Conservation (phyloP, 1,140 invertebrate genomes). For the Leptinotarsa texana region DNA sequence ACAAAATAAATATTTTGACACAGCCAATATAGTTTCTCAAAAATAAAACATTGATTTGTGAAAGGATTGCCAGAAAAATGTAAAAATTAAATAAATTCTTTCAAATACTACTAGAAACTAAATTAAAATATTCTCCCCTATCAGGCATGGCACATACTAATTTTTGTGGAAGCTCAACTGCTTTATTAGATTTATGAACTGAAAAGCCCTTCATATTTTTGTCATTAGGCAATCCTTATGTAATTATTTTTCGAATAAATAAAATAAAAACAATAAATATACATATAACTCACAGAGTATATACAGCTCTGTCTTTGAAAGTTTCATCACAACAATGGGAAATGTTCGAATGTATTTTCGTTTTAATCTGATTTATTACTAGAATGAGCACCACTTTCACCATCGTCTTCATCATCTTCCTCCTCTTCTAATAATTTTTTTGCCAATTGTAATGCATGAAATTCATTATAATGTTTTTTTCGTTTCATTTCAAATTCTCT, state of each 20-base stretch:
- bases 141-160: slow-evolving; percentile 18
- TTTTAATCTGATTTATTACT: slow-evolving; percentile 1
- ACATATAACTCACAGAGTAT: slow-evolving; percentile 25
- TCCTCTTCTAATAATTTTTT: slow-evolving; percentile 88
- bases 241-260: slow-evolving; percentile 16
- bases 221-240: slow-evolving; percentile 18
- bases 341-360: neutral
- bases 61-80: slow-evolving; percentile 17
- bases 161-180: slow-evolving; percentile 22
- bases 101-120: neutral
- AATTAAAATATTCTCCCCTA: neutral
- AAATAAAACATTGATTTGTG: slow-evolving; percentile 1
- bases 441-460: slow-evolving; percentile 88
- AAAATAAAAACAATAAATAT: slow-evolving; percentile 27
- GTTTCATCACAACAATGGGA: slow-evolving; percentile 19
- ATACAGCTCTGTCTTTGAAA: slow-evolving; percentile 20
- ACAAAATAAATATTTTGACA: slow-evolving; percentile 19
- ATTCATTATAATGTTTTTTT: slow-evolving; percentile 97
- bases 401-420: slow-evolving; percentile 75
- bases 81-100: neutral
- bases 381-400: slow-evolving; percentile 3
- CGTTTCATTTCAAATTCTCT: slow-evolving; percentile 87
- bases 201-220: slow-evolving; percentile 10
- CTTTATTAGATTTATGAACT: neutral
- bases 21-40: slow-evolving; percentile 22